Evolutionary conservation across 1,140 invertebrate species (phyloP).

Genomic region (Nymphalis io): DNA sequence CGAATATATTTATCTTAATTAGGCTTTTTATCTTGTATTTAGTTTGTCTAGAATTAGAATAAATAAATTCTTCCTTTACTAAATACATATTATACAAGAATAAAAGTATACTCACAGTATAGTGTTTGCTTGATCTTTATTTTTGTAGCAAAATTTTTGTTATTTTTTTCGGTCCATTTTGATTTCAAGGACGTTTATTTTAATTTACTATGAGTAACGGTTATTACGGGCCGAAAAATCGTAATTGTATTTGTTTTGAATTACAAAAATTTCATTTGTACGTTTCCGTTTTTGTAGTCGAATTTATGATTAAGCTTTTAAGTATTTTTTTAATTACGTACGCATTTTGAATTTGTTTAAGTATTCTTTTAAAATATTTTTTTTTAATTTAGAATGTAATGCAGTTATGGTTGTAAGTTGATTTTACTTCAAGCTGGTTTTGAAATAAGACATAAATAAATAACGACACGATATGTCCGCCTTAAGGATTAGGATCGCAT

Average conservation of each 20-base stretch:
- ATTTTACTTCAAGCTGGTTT: no score
- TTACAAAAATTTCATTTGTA: background rate
- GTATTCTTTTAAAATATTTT: no score
- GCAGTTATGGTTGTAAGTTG: no score
- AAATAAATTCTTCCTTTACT: no score
- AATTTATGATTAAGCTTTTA: background rate
- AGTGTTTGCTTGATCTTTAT: conserved; percentile 27
- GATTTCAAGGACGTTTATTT: conserved; percentile 23
- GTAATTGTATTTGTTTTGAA: background rate
- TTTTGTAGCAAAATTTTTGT: conserved; percentile 23
- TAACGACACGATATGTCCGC: no score
- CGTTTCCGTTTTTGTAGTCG: background rate
- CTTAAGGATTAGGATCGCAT: no score
- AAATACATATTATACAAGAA: background rate
- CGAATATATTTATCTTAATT: no score
- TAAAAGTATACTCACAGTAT: background rate
- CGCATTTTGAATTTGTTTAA: background rate
- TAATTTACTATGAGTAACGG: conserved; percentile 26
- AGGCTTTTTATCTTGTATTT: no score
- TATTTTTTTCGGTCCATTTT: conserved; percentile 23
- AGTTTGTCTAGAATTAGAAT: no score
- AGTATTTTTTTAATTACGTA: background rate
- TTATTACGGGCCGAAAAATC: conserved; percentile 8
- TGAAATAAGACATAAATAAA: no score
- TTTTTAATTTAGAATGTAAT: no score